Evolutionary conservation across 2,888 invertebrate genomes (phyloP).

Genomic region (Carterocephalus palaemon): DNA sequence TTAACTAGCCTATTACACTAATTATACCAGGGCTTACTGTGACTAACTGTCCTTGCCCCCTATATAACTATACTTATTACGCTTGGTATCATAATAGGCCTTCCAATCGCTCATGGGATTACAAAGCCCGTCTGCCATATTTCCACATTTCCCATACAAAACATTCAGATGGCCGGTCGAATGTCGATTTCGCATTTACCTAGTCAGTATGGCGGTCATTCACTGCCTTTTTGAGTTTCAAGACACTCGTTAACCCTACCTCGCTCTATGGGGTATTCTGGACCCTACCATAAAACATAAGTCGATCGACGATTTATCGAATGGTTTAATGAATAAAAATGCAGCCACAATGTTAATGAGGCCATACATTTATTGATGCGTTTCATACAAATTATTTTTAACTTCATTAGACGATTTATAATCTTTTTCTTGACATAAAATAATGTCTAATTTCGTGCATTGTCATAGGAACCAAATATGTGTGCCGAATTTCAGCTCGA

Average conservation of each 20-base stretch:
- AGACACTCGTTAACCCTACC: constrained; percentile 7
- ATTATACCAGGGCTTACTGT: no score
- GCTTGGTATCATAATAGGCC: constrained; percentile 3
- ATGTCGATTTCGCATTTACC: constrained; percentile 32
- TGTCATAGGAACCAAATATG: no score
- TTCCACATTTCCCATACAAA: constrained; percentile 17
- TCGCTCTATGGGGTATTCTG: constrained; percentile 17
- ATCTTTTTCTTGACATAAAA: no score
- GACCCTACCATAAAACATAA: constrained; percentile 23
- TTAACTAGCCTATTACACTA: no score
- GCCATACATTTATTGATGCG: constrained; percentile 68
- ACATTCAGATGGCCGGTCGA: constrained; percentile 28
- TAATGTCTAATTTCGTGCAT: no score
- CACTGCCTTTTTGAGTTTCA: constrained; percentile 15
- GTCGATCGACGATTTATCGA: constrained; percentile 50
- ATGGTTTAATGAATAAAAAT: constrained; percentile 75
- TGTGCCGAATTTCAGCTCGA: no score
- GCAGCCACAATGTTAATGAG: constrained; percentile 68
- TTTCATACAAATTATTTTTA: no score
- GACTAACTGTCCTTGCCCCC: no score
- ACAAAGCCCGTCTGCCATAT: constrained; percentile 1
- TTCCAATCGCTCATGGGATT: constrained; percentile 2
- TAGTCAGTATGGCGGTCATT: constrained; percentile 35
- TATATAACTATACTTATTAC: no score
- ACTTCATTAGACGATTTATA: no score